Base-by-base conservation (phyloP, 2,797 vertebrate genomes). In the Sphenodon punctatus region DNA sequence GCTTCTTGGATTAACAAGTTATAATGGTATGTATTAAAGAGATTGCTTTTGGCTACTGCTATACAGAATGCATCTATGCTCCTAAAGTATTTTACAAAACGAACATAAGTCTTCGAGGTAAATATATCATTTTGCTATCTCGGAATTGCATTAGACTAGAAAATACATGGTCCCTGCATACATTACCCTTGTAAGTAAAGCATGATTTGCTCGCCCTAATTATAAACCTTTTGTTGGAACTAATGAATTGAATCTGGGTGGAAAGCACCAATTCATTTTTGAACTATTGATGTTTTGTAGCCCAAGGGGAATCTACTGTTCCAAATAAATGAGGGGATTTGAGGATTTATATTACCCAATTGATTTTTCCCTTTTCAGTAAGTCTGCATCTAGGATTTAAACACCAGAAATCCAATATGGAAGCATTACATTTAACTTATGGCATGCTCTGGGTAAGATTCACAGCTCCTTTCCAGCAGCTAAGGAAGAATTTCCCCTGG, bases 91-190 rank as follows among this genome's bases (percentile, higher is more conserved):
- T 41, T 49, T n/a, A 46, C 67, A 30, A 63, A 42, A 42, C n/a
- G 46, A 10, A 67, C 46, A 13, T 41, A 0, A 0, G 3, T n/a
- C 7, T 51, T 51, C n/a, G n/a, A 51, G n/a, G 0, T 66, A 79
- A 83, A 82, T n/a, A 46, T 15, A 75, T 75, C 69, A 63, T 61
- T n/a, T n/a, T n/a, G n/a, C n/a, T n/a, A n/a, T n/a, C n/a, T n/a
- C n/a, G n/a, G n/a, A n/a, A n/a, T n/a, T n/a, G n/a, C n/a, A n/a
- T n/a, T n/a, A n/a, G n/a, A n/a, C n/a, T n/a, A n/a, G n/a, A n/a
- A n/a, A n/a, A n/a, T n/a, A n/a, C n/a, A n/a, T n/a, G n/a, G n/a
- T n/a, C n/a, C 19, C 79, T 67, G 66, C 22, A 70, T 2, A 0
- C 22, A n/a, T 42, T 71, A 7, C 75, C 80, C 79, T 87, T 73